These are phyloP conservation scores for Enteromius argenteus DNA, from an alignment of 2,797 vertebrate species.

Conservation along the genomic window DNA sequence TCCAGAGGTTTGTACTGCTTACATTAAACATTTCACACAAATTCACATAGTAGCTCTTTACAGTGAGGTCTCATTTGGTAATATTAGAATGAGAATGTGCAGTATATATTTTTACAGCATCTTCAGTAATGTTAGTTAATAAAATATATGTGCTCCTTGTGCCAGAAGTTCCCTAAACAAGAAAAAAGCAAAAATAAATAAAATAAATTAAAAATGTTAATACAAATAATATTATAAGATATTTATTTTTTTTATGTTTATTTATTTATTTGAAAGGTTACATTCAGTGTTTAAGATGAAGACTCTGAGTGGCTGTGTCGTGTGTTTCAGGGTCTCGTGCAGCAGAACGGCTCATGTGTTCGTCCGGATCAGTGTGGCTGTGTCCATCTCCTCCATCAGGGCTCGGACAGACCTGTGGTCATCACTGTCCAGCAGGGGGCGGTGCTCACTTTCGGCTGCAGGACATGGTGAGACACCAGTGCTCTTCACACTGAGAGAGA, in stretches of 20 bases:
- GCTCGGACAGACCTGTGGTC: conserved; percentile 64
- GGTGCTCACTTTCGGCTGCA: conserved; percentile 81
- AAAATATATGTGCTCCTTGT: neutral
- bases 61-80: neutral
- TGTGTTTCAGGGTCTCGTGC: conserved; percentile 79
- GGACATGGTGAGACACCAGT: conserved; percentile 81
- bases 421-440: conserved; percentile 75
- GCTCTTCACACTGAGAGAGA: neutral
- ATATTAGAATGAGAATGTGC: neutral
- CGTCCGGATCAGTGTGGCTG: conserved; percentile 80
- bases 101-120: neutral
- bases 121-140: no score
- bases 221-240: no score
- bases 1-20: conserved; percentile 78
- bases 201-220: neutral
- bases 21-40: neutral
- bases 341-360: conserved; percentile 83
- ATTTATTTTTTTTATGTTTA: no score
- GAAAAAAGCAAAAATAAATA: neutral
- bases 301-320: no score
- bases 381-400: conserved; percentile 69
- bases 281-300: neutral
- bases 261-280: neutral
- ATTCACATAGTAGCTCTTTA: neutral
- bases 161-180: neutral